phyloP scores from a whole-genome alignment of 1,140 invertebrate species.

The Periplaneta americana region DNA sequence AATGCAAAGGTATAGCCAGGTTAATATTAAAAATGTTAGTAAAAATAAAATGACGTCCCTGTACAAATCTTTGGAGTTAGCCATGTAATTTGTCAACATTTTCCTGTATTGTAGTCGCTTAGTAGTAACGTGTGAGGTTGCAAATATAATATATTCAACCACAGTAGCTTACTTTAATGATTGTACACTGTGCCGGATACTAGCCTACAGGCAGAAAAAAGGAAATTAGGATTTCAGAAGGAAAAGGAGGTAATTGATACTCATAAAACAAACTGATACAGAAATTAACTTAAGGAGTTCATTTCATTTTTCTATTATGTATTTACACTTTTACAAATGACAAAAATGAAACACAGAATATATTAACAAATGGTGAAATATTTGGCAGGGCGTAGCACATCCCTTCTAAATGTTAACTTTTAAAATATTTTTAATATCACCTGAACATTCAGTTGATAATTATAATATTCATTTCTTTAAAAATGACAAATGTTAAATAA shows the following conservation, averaged over 20 bases:
- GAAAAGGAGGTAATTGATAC: neutral
- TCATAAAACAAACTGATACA: neutral
- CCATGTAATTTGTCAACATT: no score
- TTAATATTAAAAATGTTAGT: no score
- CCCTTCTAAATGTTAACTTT: neutral
- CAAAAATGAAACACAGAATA: conserved; percentile 16
- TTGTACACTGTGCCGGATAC: no score
- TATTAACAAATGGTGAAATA: conserved; percentile 12
- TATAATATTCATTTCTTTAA: neutral
- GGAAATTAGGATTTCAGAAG: neutral
- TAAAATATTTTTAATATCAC: neutral
- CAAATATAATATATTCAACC: no score
- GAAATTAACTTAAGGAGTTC: neutral
- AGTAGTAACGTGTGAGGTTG: no score
- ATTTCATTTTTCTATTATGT: conserved; percentile 6
- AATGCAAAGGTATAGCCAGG: no score
- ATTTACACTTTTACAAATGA: conserved; percentile 20
- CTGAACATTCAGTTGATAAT: neutral
- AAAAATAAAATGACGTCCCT: no score
- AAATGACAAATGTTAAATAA: conserved; percentile 7
- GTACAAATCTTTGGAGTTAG: no score
- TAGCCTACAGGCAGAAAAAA: no score
- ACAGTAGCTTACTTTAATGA: no score
- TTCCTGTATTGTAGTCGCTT: no score
- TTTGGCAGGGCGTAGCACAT: neutral